Conservation (phyloP, 2,113 vertebrate species). For the Lagenorhynchus albirostris region DNA sequence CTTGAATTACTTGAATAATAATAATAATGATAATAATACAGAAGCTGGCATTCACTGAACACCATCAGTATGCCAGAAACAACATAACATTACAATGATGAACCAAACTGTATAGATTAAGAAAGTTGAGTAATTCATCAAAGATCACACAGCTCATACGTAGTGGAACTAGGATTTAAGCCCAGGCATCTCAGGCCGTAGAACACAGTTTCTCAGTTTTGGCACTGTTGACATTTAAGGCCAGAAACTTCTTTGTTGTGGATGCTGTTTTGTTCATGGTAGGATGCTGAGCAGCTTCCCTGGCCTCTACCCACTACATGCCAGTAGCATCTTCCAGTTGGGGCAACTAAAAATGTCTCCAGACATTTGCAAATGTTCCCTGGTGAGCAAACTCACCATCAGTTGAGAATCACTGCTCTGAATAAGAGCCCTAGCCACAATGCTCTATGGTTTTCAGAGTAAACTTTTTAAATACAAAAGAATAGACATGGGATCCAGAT, state of each 20-base stretch:
- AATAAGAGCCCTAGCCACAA: not conserved
- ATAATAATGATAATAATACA: not conserved
- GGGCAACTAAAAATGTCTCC: not conserved
- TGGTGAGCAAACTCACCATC: not conserved
- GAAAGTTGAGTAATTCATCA: not conserved
- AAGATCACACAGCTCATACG: not conserved
- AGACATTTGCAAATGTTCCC: not conserved
- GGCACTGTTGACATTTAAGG: not conserved
- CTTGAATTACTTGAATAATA: slow-evolving; percentile 10
- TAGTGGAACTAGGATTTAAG: not conserved
- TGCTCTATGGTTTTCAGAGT: not conserved
- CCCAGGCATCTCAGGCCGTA: not conserved
- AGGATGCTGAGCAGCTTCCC: not conserved
- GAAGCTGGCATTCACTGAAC: not conserved
- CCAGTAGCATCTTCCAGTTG: not conserved
- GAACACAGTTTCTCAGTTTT: not conserved
- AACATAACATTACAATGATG: not conserved
- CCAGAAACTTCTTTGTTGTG: not conserved
- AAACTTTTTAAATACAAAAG: not conserved
- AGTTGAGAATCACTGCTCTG: not conserved
- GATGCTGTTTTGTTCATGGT: not conserved
- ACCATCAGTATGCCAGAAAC: not conserved
- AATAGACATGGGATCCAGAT: not conserved
- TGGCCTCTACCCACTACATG: not conserved
- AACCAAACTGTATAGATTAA: not conserved